A percentile compares a stretch with the other conserved stretches of the same genome.
Evolutionary conservation across 2,797 vertebrate species (phyloP).

Genomic region (Eleutherodactylus coqui): DNA sequence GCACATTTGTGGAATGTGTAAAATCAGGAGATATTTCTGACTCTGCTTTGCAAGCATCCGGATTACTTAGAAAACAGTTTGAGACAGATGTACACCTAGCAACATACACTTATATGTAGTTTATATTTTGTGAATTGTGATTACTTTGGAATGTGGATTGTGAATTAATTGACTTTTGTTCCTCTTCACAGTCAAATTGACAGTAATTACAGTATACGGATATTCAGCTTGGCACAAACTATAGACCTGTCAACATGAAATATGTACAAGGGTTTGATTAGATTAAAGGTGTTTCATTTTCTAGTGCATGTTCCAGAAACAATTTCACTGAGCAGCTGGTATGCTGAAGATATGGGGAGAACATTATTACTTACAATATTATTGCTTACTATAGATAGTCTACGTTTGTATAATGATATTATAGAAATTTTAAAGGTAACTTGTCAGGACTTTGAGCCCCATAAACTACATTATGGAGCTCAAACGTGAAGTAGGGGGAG

Average conservation of each 20-base stretch:
- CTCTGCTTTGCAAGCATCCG: background rate
- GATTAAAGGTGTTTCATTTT: slow-evolving; percentile 27
- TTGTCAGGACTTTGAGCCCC: too few relatives aligned
- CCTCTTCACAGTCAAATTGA: slow-evolving; percentile 1
- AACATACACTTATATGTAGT: background rate
- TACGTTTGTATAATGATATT: background rate
- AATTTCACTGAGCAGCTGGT: background rate
- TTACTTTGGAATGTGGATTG: slow-evolving; percentile 29
- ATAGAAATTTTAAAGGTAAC: background rate
- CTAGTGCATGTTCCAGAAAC: slow-evolving; percentile 22
- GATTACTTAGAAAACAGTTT: background rate
- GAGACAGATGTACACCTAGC: too few relatives aligned
- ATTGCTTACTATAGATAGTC: background rate
- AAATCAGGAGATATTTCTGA: background rate
- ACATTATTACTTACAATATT: background rate
- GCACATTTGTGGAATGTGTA: background rate
- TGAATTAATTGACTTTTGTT: background rate
- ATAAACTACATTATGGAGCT: too few relatives aligned
- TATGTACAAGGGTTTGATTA: slow-evolving; percentile 28
- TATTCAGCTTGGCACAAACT: slow-evolving; percentile 34
- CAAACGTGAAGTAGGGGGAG: too few relatives aligned
- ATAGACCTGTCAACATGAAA: slow-evolving; percentile 34
- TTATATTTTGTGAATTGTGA: background rate
- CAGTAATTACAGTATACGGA: slow-evolving; percentile 22
- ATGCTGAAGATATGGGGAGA: background rate